Evolutionary conservation across 2,888 invertebrate genomes (phyloP), one percentile per base, ranked within the genome.

Genomic region (Lithophane semibrunnea): DNA sequence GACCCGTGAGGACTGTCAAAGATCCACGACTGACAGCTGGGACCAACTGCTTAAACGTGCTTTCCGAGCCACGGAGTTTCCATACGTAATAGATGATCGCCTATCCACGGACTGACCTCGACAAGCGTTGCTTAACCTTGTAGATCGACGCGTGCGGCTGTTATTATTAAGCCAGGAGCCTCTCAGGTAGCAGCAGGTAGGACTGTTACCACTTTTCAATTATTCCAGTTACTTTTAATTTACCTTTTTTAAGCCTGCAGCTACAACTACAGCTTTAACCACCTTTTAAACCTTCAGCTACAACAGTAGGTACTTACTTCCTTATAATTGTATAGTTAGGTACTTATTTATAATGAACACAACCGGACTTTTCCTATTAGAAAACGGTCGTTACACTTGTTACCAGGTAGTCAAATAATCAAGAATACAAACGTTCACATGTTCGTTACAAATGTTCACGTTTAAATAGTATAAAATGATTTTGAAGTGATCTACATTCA

Each of bases 21-120:
- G 21, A 54, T 54, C 54, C 21, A 56, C 4, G n/a, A 56, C n/a
- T 56, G 54, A n/a, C 4, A 56, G n/a, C n/a, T n/a, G 12, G 56
- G 10, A 56, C n/a, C n/a, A 54, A 21, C 10, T 10, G 10, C n/a
- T n/a, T 54, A 54, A 54, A n/a, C n/a, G 54, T n/a, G 10, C n/a
- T 54, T n/a, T 52, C 52, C 52, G 18, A 18, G 18, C 4, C 54
- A 56, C 52, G 37, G 37, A 37, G 37, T 37, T n/a, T 56, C 4
- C 0, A n/a, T n/a, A n/a, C n/a, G 10, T n/a, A 56, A 10, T 56
- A 3, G n/a, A 56, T 4, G n/a, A n/a, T 56, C 54, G n/a, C 12
- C 56, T n/a, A 56, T n/a, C n/a, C 56, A n/a, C n/a, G 56, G 56
- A 56, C n/a, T n/a, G 56, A 56, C n/a, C n/a, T 56, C n/a, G 56